Evolutionary conservation across 2,113 vertebrate species (phyloP), one percentile per base, ranked within the genome.

Genomic region (Gracilinanus agilis): DNA sequence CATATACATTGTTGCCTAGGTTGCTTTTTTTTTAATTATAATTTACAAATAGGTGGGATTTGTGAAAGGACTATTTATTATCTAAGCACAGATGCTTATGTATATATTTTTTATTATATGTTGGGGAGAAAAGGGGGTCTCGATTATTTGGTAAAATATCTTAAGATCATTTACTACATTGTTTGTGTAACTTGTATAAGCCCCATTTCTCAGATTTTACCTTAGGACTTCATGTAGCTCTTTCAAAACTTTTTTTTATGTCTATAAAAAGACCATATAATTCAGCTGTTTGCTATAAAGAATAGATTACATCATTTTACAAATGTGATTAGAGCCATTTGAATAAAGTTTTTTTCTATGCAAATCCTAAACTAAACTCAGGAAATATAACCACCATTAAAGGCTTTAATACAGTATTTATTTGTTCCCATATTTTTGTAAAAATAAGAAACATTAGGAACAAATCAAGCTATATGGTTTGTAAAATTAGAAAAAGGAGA

Each of bases 331-430:
- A 83, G 2, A 83, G n/a, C 67, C 23, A 29, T 83, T 83, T 83
- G n/a, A 21, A 83, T 16, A 21, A n/a, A 23, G 0, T n/a, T 75
- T 83, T 67, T 83, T 75, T 75, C 34, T 40, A 21, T 75, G 88
- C 6, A 88, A 92, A 44, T 92, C 29, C 53, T 90, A n/a, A 92
- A 92, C 49, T 54, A 54, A 94, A 95, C 88, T 58, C 67, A 90
- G 90, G 94, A 93, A 92, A 61, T 58, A 89, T 3, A 49, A 44
- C 13, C 24, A 49, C 58, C 54, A 24, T 67, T 55, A 27, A n/a
- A 92, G n/a, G 93, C 92, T 94, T 96, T 34, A n/a, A 75, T 53
- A 91, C 88, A 95, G 53, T 40, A 75, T 75, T 91, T 54, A 54
- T 12, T 29, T 90, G 54, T 24, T 23, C 24, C 54, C 29, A 44